A percentile compares a stretch with the other conserved stretches of the same genome.
Evolutionary conservation across 2,113 vertebrate genomes (phyloP).

Genomic region (Cariama cristata): DNA sequence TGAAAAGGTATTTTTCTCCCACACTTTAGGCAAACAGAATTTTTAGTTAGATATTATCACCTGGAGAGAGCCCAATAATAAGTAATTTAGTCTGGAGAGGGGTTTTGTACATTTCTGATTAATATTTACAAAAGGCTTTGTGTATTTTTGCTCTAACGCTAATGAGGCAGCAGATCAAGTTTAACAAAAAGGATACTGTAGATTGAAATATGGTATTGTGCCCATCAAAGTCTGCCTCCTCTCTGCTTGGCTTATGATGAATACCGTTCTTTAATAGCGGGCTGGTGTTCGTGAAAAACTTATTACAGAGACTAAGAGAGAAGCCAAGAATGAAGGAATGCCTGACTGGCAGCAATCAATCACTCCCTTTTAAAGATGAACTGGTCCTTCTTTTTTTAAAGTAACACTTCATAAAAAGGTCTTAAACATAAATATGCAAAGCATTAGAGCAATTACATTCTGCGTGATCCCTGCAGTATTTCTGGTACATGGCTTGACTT

Average conservation of each 20-base stretch:
- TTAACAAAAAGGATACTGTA: slow-evolving; percentile 93
- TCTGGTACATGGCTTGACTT: slow-evolving; percentile 48
- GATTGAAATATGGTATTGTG: slow-evolving; percentile 86
- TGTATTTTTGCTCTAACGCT: slow-evolving; percentile 73
- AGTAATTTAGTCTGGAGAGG: slow-evolving; percentile 63
- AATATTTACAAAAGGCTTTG: slow-evolving; percentile 80
- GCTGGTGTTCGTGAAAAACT: slow-evolving; percentile 87
- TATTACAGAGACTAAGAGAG: slow-evolving; percentile 84
- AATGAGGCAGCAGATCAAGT: slow-evolving; percentile 72
- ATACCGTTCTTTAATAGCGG: slow-evolving; percentile 90
- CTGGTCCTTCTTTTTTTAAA: slow-evolving; percentile 77
- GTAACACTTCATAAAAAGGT: slow-evolving; percentile 77
- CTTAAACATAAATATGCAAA: slow-evolving; percentile 78
- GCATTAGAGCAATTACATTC: slow-evolving; percentile 62
- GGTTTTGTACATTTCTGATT: slow-evolving; percentile 70
- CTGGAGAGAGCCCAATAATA: slow-evolving; percentile 72
- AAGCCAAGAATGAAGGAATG: slow-evolving; percentile 86
- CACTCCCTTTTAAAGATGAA: slow-evolving; percentile 83
- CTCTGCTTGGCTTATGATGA: slow-evolving; percentile 91
- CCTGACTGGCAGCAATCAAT: slow-evolving; percentile 95
- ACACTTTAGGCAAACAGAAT: slow-evolving; percentile 66
- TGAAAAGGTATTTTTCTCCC: slow-evolving; percentile 62
- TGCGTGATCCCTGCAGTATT: slow-evolving; percentile 58
- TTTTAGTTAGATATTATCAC: slow-evolving; percentile 70
- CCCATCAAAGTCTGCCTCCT: slow-evolving; percentile 84